Evolutionary conservation across 2,888 invertebrate species (phyloP), one percentile per base, ranked within the genome.

Genomic region (Lithophane socia): DNA sequence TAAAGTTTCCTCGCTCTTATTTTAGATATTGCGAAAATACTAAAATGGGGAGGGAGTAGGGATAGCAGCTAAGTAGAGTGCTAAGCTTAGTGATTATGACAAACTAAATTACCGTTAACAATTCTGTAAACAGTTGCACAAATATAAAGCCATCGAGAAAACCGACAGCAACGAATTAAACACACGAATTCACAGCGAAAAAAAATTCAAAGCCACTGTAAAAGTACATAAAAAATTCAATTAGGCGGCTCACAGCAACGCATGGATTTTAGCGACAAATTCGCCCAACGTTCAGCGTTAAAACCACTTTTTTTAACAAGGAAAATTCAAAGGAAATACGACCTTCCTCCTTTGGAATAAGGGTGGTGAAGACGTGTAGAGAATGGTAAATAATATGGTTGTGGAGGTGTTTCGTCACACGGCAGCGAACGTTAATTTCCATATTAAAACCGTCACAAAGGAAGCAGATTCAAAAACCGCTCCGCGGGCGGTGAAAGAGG

Each of bases 371-470:
- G 84, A 86, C 86, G 84, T 80, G 87, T 83, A 79, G 82, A 77
- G 83, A 87, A 84, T 84, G 90, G 89, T 89, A 91, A 92, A 92
- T 92, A 90, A 92, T 93, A 92, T 90, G 89, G 88, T 92, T 92
- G 94, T 89, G 84, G 91, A 94, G 93, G 94, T 94, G 94, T 92
- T 92, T 90, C 92, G 94, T 91, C 94, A 94, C 94, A 94, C 95
- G 94, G 94, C 92, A 91, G 92, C 92, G 93, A 95, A 93, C 94
- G 95, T 96, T 96, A 96, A 96, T 96, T 96, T 96, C 96, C 96
- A 96, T 96, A 96, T 96, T 96, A 96, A 96, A 96, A 96, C 95
- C 95, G 95, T 93, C 96, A 96, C 96, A 96, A 96, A 96, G 96
- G 96, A 96, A 96, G 95, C 96, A 94, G 94, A 96, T 96, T 96